Base-by-base conservation (phyloP, 2,797 vertebrate species). In the Halcyon smyrnensis region DNA sequence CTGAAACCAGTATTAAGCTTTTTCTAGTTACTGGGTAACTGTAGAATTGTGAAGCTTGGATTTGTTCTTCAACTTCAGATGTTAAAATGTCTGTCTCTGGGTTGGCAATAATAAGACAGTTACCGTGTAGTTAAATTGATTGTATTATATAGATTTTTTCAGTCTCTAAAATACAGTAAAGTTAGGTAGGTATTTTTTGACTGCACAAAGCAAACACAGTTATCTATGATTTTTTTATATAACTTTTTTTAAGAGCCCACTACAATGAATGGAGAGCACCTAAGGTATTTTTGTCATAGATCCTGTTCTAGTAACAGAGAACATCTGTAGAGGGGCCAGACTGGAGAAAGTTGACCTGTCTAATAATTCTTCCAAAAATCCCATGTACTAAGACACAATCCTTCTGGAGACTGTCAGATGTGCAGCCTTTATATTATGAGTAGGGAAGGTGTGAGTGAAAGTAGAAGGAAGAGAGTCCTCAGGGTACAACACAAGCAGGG, bases 311-410 rank as follows among this genome's bases (percentile, higher is more conserved):
- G n/a, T 84, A 78, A 69, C 34, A 23, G 60, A 91, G 53, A 59
- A 90, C 81, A 95, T 77, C 90, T 91, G 24, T 53, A 36, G 59
- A 70, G 71, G 73, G 56, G 83, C 80, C 94, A 94, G 74, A 84
- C 28, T 85, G 84, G 48, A 89, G 50, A 54, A 92, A 77, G 30
- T 19, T 80, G 84, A 77, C 36, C 34, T 75, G 34, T 56, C 34
- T 84, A 53, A 65, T 39, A 64, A 67, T 86, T 77, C 59, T 59
- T 92, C 81, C 67, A 70, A 11, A 63, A 80, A 15, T 17, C 30
- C 53, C 75, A 27, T 89, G 59, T 64, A 37, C 46, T 51, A 46
- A 37, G 45, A 65, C 67, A 12, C 65, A 50, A 12, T 54, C 34
- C 41, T 62, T n/a, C 12, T 70, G 75, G 56, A 80, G 51, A 4